These are phyloP conservation scores for Orthosia gothica DNA, from an alignment of 2,888 invertebrate species.

Conservation along the genomic window DNA sequence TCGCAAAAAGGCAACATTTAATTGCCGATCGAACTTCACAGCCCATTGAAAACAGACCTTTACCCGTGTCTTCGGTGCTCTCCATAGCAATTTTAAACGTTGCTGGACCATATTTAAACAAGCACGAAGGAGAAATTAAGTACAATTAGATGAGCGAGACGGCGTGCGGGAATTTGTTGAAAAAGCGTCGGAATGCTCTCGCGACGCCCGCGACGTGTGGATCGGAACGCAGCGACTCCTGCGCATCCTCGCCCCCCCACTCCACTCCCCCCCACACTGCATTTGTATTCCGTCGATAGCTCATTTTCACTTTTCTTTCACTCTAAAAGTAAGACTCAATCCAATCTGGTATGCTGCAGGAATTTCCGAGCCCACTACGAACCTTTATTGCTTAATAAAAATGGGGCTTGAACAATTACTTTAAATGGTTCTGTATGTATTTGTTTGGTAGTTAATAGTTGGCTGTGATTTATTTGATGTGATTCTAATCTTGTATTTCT, in stretches of 20 bases:
- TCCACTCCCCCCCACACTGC: slow-evolving; percentile 26
- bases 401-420: slow-evolving; percentile 60
- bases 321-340: slow-evolving; percentile 69
- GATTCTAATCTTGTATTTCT: slow-evolving; percentile 63
- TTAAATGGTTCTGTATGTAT: slow-evolving; percentile 58
- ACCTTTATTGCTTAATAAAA: slow-evolving; percentile 64
- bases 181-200: slow-evolving; percentile 84
- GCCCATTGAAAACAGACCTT: slow-evolving; percentile 60
- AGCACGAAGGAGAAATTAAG: slow-evolving; percentile 88
- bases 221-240: slow-evolving; percentile 78
- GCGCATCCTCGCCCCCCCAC: slow-evolving; percentile 60
- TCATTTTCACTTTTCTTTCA: slow-evolving; percentile 71
- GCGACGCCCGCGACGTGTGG: slow-evolving; percentile 83
- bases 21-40: slow-evolving; percentile 60
- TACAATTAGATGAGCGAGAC: slow-evolving; percentile 87
- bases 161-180: slow-evolving; percentile 85
- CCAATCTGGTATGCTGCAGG: slow-evolving; percentile 63
- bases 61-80: slow-evolving; percentile 65
- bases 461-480: slow-evolving; percentile 50
- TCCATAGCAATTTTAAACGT: slow-evolving; percentile 79
- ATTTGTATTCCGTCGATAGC: slow-evolving; percentile 69
- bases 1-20: slow-evolving; percentile 55
- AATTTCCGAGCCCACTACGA: slow-evolving; percentile 56
- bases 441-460: slow-evolving; percentile 56
- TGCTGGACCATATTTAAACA: slow-evolving; percentile 84